These are phyloP conservation scores for Eilema depressum DNA, from an alignment of 2,888 invertebrate species.

Conservation along the genomic window DNA sequence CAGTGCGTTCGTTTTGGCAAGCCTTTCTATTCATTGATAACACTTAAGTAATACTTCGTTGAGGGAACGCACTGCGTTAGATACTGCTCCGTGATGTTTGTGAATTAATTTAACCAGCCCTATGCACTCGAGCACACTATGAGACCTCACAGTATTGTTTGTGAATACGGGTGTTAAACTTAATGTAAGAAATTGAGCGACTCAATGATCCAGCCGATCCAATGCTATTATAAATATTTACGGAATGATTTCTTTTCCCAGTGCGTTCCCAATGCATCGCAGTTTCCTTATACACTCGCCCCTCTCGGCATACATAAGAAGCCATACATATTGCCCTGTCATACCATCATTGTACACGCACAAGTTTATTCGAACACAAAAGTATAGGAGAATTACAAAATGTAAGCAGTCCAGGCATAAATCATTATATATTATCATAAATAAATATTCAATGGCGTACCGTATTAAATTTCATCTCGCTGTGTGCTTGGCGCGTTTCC, in stretches of 20 bases:
- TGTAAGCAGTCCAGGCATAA: conserved; percentile 76
- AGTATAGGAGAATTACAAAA: conserved; percentile 73
- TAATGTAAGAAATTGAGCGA: background rate
- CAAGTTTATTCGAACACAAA: conserved; percentile 34
- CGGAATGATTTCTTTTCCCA: background rate
- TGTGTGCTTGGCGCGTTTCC: conserved; percentile 71
- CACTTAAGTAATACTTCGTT: no score
- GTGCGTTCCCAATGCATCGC: background rate
- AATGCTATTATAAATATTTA: background rate
- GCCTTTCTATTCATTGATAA: no score
- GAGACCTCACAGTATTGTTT: no score
- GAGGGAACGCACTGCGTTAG: no score
- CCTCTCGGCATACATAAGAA: background rate
- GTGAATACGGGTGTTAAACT: no score
- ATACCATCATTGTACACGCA: conserved; percentile 19
- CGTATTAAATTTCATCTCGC: conserved; percentile 82
- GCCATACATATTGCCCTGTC: conserved; percentile 22
- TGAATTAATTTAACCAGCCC: no score
- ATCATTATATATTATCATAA: conserved; percentile 84
- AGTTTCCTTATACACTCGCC: background rate
- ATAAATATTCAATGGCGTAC: conserved; percentile 81
- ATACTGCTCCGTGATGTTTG: no score
- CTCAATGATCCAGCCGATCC: no score
- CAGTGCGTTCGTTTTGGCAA: no score
- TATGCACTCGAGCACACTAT: no score